A percentile compares a stretch with the other conserved stretches of the same genome.
These are phyloP conservation scores for Mylabris phalerata DNA, from an alignment of 1,140 invertebrate genomes.

Conservation along the genomic window DNA sequence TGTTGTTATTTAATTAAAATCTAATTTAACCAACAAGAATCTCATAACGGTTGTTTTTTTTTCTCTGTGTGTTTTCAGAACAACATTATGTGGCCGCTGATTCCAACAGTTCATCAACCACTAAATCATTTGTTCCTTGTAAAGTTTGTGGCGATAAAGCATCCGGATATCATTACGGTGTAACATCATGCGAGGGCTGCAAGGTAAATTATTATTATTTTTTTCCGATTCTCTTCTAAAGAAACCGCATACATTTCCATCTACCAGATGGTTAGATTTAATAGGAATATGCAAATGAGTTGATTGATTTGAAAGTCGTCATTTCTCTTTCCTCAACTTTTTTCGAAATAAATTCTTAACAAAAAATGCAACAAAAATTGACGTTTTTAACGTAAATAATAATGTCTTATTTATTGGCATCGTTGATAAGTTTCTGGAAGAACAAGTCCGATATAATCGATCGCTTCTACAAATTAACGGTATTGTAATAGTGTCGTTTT, in stretches of 20 bases:
- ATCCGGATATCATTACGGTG: constrained; percentile 98
- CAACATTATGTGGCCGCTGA: constrained; percentile 73
- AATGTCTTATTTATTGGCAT: too few relatives aligned
- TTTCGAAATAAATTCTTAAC: too few relatives aligned
- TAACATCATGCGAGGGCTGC: constrained; percentile 98
- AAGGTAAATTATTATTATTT: constrained; percentile 62
- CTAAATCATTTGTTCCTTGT: constrained; percentile 87
- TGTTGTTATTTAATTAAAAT: too few relatives aligned
- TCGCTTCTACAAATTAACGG: constrained; percentile 13
- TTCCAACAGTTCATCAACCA: constrained; percentile 62
- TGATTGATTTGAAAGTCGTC: too few relatives aligned
- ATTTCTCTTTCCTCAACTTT: too few relatives aligned
- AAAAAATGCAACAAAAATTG: too few relatives aligned
- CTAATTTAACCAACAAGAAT: background rate
- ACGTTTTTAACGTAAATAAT: too few relatives aligned
- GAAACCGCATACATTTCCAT: too few relatives aligned
- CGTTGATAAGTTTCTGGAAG: background rate
- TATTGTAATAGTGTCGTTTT: background rate
- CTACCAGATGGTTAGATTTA: too few relatives aligned
- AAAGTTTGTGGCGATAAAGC: constrained; percentile 99
- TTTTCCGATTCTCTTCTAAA: too few relatives aligned
- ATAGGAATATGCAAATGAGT: too few relatives aligned
- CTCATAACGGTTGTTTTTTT: constrained; percentile 30
- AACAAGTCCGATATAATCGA: background rate
- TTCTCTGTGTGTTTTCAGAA: constrained; percentile 50